Percentiles rank a stretch among this genome's conserved stretches.
phyloP scores from a whole-genome alignment of 2,888 invertebrate species.

The Oscheius sp. region DNA sequence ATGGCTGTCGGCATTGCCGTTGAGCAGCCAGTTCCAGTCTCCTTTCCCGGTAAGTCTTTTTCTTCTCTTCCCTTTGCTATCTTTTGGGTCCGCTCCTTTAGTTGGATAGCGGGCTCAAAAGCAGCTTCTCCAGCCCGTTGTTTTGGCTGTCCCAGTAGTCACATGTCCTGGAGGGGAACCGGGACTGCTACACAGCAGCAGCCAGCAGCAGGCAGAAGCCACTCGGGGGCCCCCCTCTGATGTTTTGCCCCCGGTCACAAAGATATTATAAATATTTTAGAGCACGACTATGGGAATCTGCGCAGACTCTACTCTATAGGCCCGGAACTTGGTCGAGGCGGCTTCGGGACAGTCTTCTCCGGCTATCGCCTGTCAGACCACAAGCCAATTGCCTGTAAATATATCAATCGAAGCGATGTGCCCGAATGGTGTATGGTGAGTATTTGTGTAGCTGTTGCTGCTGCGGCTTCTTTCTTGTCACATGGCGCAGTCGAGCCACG shows the following conservation, averaged over 20 bases:
- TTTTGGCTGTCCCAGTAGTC: constrained; percentile 19
- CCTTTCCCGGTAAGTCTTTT: background rate
- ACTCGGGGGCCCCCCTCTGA: background rate
- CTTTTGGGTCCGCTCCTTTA: constrained; percentile 15
- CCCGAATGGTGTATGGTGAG: constrained; percentile 62
- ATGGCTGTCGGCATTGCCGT: constrained; percentile 19
- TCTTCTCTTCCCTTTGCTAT: background rate
- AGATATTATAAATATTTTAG: constrained; percentile 46
- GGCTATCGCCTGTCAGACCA: constrained; percentile 62
- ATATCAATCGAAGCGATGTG: constrained; percentile 62
- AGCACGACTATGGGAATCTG: constrained; percentile 56
- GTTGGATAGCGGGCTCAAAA: constrained; percentile 25
- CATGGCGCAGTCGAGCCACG: background rate
- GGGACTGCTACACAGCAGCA: constrained; percentile 19
- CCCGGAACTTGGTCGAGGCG: constrained; percentile 68
- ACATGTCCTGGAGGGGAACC: constrained; percentile 10
- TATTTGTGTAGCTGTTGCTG: constrained; percentile 27
- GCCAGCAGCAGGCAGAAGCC: background rate
- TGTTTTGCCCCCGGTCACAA: background rate
- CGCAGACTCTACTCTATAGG: constrained; percentile 63
- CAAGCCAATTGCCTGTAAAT: constrained; percentile 63
- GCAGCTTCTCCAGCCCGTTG: constrained; percentile 1
- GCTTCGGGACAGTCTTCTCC: constrained; percentile 69
- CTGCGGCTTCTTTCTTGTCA: background rate
- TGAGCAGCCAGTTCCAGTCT: constrained; percentile 15